Conservation (phyloP, 2,113 vertebrate species). For the Catharus bicknelli region DNA sequence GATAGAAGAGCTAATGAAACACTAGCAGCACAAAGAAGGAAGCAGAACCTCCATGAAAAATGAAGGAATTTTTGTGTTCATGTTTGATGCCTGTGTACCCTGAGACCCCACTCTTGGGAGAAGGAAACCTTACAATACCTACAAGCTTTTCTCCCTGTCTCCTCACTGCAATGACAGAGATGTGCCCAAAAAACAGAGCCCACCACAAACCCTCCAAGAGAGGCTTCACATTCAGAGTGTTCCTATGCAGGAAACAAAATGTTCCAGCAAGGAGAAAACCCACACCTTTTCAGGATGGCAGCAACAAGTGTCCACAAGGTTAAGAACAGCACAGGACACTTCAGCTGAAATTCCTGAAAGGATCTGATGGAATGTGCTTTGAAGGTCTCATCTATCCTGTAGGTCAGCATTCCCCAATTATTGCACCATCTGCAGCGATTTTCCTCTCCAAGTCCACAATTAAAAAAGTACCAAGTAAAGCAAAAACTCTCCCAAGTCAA, state of each 20-base stretch:
- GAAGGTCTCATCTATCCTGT: neutral
- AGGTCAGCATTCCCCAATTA: neutral
- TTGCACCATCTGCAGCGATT: neutral
- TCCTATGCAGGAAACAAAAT: neutral
- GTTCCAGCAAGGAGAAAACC: neutral
- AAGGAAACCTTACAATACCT: neutral
- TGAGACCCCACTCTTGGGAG: neutral
- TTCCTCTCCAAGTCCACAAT: neutral
- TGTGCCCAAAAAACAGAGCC: neutral
- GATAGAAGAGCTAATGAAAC: neutral
- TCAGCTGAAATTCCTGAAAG: neutral
- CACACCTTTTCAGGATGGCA: neutral
- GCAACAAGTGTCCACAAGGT: neutral
- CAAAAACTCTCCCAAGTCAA: neutral
- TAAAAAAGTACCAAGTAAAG: neutral
- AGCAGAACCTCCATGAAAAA: neutral
- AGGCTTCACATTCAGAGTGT: neutral
- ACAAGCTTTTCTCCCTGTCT: neutral
- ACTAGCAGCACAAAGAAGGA: neutral
- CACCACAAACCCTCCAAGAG: neutral
- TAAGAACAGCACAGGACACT: neutral
- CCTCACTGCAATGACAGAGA: fast-evolving
- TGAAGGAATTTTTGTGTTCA: neutral
- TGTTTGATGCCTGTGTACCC: neutral
- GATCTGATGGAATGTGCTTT: neutral